These are phyloP conservation scores for Ceratina calcarata DNA, from an alignment of 1,140 invertebrate species.

Conservation along the genomic window DNA sequence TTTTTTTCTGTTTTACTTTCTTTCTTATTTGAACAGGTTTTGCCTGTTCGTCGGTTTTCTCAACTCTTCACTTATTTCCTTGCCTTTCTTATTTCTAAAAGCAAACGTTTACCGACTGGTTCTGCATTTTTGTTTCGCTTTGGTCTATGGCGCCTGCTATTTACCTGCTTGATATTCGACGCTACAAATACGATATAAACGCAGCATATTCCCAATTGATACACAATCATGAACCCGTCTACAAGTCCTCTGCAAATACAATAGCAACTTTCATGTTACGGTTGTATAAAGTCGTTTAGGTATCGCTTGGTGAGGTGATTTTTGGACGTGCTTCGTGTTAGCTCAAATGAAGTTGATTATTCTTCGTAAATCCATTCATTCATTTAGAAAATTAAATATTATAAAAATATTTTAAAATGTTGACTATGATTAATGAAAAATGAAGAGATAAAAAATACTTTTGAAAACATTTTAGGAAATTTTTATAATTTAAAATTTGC, in stretches of 20 bases:
- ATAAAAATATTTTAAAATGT: background rate
- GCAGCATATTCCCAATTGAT: constrained; percentile 94
- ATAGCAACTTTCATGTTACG: constrained; percentile 52
- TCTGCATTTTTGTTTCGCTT: background rate
- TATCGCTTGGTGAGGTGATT: constrained; percentile 34
- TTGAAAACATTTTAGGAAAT: no score
- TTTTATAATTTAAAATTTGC: no score
- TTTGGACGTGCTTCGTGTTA: constrained; percentile 31
- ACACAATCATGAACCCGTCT: constrained; percentile 88
- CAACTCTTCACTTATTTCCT: background rate
- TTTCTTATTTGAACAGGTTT: background rate
- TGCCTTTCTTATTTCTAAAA: background rate
- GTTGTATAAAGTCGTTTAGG: background rate
- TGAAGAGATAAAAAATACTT: background rate
- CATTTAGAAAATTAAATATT: no score
- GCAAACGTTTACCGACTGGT: background rate
- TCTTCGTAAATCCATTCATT: no score
- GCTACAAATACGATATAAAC: constrained; percentile 94
- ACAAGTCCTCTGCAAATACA: constrained; percentile 81
- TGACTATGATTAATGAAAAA: no score
- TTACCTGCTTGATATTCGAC: constrained; percentile 86
- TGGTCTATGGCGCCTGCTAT: constrained; percentile 39
- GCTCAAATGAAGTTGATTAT: background rate
- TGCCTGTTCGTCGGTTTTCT: background rate
- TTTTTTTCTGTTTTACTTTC: background rate